Conservation (phyloP, 2,797 vertebrate species). For the Neostethus bicornis region DNA sequence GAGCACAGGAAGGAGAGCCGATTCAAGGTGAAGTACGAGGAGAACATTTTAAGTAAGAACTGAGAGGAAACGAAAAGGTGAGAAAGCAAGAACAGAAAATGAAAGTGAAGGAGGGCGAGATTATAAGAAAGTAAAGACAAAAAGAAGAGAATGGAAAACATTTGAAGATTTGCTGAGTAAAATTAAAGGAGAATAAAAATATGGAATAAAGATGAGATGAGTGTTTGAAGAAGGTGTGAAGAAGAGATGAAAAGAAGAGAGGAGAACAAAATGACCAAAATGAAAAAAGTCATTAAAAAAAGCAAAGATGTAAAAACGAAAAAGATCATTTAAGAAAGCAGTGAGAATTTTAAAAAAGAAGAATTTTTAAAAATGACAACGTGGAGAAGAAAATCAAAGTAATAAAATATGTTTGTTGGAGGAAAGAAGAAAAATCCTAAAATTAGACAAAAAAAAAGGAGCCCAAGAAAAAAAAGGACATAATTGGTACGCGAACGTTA, state of each 20-base stretch:
- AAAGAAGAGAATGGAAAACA: neutral
- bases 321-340: neutral
- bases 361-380: no score
- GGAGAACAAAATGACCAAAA: neutral
- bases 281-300: neutral
- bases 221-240: neutral
- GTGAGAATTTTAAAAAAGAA: neutral
- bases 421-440: neutral
- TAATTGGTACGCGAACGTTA: neutral
- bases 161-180: no score
- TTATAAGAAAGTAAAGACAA: neutral
- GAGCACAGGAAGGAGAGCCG: slow-evolving; percentile 59
- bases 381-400: no score
- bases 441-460: neutral
- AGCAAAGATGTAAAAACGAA: neutral
- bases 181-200: neutral
- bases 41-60: slow-evolving; percentile 67
- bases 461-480: neutral
- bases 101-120: neutral
- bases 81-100: neutral
- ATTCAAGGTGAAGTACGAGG: slow-evolving; percentile 74
- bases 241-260: neutral
- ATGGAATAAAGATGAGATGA: no score
- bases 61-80: neutral
- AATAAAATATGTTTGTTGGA: neutral